Base-by-base conservation (phyloP, 35 echinoderm and acorn worm species). In the Eucidaris tribuloides region DNA sequence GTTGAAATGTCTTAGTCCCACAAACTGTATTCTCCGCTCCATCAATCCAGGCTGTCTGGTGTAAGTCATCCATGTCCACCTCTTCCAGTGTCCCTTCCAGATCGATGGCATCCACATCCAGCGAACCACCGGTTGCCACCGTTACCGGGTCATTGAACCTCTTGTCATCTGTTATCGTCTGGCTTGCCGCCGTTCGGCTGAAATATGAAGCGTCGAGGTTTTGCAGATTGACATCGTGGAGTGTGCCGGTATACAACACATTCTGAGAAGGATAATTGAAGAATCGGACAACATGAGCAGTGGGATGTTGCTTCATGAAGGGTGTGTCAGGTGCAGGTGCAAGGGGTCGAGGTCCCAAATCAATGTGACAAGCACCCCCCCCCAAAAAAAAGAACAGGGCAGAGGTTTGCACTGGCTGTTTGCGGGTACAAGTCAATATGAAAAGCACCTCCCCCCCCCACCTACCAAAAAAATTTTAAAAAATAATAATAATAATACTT, bases 1-100 rank as follows among this genome's bases (percentile, higher is more conserved):
- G 32, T 18, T 48, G 41, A 48, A 94, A 89, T 9, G 81, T 89
- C 46, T 90, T 81, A 14, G 71, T 28, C 42, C 81, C 92, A 28
- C 45, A 45, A 0, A 94, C 71, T 4, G 83, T 71, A 41, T 94
- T 60, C 4, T 42, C 86, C 19, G 43, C 46, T 18, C 82, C 64
- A 38, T 48, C 55, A 4, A 89, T 46, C 46, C 82, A 89, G 45
- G 60, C 86, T 25, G 27, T 22, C 23, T 27, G 42, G 43, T 44
- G 4, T 39, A 94, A 66, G 29, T 71, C 59, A 13, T 79, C 62
- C 31, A 89, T 36, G 59, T 85, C 64, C 3, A 81, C 18, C 2
- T 44, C 64, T 27, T 94, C 74, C 14, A 94, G 48, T 14, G 32
- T 25, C 34, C 85, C 92, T 3, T 85, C 77, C 4, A 89, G 62